Percentiles rank a stretch among this genome's conserved stretches.
These are phyloP conservation scores for Chrysaora quinquecirrha DNA, from an alignment of 30 jellyfish, hydroid and myxozoan species.

Conservation along the genomic window DNA sequence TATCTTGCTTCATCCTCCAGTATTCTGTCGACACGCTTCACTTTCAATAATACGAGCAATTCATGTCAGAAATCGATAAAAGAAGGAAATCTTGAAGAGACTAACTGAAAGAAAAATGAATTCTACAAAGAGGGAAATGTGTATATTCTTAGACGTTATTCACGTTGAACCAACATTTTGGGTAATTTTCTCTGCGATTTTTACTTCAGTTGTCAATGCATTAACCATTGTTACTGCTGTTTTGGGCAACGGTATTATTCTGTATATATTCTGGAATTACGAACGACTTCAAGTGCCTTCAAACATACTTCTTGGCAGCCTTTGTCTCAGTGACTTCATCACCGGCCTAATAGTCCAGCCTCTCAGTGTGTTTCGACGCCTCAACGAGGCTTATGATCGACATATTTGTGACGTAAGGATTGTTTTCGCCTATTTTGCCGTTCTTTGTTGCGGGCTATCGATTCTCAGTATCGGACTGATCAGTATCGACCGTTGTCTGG, in stretches of 20 bases:
- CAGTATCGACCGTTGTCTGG: constrained; percentile 82
- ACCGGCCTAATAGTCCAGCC: constrained; percentile 55
- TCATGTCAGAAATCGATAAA: too few species aligned
- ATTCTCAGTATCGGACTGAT: constrained; percentile 58
- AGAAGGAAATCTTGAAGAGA: too few species aligned
- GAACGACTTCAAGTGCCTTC: constrained; percentile 48
- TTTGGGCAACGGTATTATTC: constrained; percentile 5
- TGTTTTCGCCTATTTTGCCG: constrained; percentile 26
- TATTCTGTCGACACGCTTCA: too few species aligned
- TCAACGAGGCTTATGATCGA: constrained; percentile 33
- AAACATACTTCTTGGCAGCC: constrained; percentile 58
- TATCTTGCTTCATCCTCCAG: too few species aligned
- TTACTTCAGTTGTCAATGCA: constrained; percentile 20
- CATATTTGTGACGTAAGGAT: constrained; percentile 12
- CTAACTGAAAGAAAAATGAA: too few species aligned
- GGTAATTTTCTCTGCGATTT: constrained; percentile 14
- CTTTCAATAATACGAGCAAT: too few species aligned
- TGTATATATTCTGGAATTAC: constrained; percentile 17
- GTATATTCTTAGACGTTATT: not conserved
- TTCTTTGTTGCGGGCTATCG: constrained; percentile 43
- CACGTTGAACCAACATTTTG: constrained; percentile 1
- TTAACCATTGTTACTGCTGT: constrained; percentile 14
- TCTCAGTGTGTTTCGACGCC: constrained; percentile 22
- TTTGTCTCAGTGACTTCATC: constrained; percentile 69
- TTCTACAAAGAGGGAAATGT: not conserved